These are phyloP conservation scores for Ploceus nigricollis DNA, from an alignment of 2,113 vertebrate genomes.

Conservation along the genomic window DNA sequence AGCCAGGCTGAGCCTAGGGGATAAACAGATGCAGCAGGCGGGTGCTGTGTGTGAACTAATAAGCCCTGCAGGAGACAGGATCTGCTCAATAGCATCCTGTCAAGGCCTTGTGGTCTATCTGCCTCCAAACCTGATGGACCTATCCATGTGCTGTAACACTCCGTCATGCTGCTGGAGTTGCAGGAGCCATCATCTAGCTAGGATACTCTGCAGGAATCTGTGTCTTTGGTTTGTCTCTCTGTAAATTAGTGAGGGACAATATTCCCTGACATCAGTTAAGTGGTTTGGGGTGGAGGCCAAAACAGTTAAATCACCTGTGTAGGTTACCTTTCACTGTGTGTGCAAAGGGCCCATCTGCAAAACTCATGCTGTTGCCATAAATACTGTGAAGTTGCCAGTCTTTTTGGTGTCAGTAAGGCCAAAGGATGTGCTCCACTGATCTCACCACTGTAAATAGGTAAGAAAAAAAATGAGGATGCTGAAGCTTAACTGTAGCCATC, in stretches of 20 bases:
- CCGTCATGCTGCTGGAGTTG: fast-evolving
- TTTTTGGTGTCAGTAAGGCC: background rate
- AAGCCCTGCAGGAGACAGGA: background rate
- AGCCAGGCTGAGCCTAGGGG: background rate
- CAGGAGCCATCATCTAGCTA: background rate
- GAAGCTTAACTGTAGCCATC: background rate
- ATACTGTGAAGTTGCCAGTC: background rate
- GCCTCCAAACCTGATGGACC: background rate
- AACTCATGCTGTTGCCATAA: background rate
- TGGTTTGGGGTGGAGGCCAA: background rate
- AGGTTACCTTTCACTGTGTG: background rate
- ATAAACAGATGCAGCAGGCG: background rate
- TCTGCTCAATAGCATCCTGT: background rate
- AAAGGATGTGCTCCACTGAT: background rate
- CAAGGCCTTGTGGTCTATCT: background rate
- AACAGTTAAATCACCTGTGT: background rate
- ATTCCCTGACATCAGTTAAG: background rate
- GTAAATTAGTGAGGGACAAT: background rate
- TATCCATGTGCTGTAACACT: background rate
- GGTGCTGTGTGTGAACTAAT: background rate
- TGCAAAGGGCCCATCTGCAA: background rate
- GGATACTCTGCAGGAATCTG: background rate
- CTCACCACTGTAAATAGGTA: background rate
- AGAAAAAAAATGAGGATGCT: background rate
- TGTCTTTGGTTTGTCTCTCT: background rate